A percentile compares a stretch with the other conserved stretches of the same genome.
phyloP scores from a whole-genome alignment of 2,797 vertebrate genomes.

The Lophius americanus region DNA sequence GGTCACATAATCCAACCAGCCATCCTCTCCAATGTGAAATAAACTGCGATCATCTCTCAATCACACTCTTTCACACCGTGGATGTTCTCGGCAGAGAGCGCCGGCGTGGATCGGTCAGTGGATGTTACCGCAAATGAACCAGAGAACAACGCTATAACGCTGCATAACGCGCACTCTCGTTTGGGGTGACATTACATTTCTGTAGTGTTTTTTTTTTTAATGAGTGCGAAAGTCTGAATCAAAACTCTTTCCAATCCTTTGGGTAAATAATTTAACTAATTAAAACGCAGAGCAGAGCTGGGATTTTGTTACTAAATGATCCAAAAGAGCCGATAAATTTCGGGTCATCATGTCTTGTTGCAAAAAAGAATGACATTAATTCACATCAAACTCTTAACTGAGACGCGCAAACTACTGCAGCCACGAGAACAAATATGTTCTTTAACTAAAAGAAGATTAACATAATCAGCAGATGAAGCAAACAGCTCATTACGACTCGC shows the following conservation, averaged over 20 bases:
- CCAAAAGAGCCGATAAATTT: too few relatives aligned
- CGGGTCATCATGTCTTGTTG: too few relatives aligned
- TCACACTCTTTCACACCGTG: background rate
- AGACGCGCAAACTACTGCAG: background rate
- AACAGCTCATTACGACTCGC: background rate
- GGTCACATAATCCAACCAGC: background rate
- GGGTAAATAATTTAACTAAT: background rate
- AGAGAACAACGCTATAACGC: too few relatives aligned
- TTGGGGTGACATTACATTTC: too few relatives aligned
- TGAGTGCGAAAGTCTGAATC: too few relatives aligned
- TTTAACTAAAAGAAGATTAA: background rate
- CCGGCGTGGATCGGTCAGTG: too few relatives aligned
- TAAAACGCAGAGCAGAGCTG: background rate
- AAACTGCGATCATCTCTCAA: background rate
- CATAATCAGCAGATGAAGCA: background rate
- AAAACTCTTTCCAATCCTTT: too few relatives aligned
- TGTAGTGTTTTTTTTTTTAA: too few relatives aligned
- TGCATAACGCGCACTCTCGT: too few relatives aligned
- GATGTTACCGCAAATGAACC: too few relatives aligned
- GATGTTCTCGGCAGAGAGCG: too few relatives aligned
- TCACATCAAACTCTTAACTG: slow-evolving; percentile 17
- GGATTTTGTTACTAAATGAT: background rate
- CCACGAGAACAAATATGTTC: background rate
- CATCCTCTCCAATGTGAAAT: background rate
- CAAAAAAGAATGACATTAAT: too few relatives aligned